Evolutionary conservation across 2,113 vertebrate genomes (phyloP).

Genomic region (Morone saxatilis): DNA sequence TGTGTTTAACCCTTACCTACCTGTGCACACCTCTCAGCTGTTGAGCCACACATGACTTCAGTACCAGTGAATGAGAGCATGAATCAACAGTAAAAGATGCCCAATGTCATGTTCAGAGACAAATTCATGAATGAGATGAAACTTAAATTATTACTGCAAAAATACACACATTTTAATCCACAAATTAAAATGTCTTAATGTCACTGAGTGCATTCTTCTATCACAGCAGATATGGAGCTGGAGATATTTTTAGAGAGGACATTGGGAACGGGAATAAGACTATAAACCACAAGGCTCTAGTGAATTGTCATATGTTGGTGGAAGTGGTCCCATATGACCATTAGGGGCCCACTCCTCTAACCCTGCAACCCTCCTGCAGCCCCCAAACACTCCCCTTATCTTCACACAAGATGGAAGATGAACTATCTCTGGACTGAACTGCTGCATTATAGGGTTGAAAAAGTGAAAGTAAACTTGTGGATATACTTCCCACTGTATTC

Average conservation of each 20-base stretch:
- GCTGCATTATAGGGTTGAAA: neutral
- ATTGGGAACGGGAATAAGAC: conserved; percentile 48
- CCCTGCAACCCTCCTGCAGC: conserved; percentile 4
- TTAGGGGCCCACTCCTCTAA: conserved; percentile 8
- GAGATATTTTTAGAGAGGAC: conserved; percentile 56
- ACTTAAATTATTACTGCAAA: neutral
- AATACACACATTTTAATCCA: neutral
- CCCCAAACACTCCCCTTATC: conserved; percentile 13
- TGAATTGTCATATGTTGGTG: conserved; percentile 38
- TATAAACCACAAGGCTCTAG: conserved; percentile 60
- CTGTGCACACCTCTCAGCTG: neutral
- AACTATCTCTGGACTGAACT: conserved; percentile 7
- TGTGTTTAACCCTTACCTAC: neutral
- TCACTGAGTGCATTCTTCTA: conserved; percentile 2
- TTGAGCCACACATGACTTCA: neutral
- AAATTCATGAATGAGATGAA: neutral
- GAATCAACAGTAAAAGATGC: neutral
- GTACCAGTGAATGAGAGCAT: neutral
- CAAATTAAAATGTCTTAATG: neutral
- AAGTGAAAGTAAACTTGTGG: conserved; percentile 1
- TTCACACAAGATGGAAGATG: conserved; percentile 6
- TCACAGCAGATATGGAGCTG: conserved; percentile 15
- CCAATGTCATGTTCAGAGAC: neutral
- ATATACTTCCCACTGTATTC: neutral
- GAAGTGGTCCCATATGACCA: conserved; percentile 43